Conservation (phyloP, 2,113 vertebrate species). For the Cnemophilus loriae region DNA sequence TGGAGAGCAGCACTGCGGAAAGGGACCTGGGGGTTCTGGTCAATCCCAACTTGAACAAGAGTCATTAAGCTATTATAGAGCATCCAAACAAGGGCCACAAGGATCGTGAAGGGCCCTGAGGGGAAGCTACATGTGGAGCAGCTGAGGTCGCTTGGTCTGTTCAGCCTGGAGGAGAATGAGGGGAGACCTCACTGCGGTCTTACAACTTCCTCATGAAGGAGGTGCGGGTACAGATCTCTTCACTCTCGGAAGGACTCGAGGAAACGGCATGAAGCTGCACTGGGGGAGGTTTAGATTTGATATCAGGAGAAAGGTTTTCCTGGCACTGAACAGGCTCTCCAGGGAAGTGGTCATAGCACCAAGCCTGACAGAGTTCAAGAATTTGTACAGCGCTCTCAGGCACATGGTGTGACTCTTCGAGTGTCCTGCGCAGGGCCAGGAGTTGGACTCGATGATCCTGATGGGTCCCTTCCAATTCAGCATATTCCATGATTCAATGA, state of each 20-base stretch:
- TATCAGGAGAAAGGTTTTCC: not conserved
- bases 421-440: not conserved
- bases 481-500: not conserved
- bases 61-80: too few species aligned
- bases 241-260: fast-evolving
- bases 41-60: not conserved
- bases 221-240: not conserved
- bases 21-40: not conserved
- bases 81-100: not conserved
- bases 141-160: not conserved
- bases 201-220: not conserved
- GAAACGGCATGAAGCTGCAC: fast-evolving
- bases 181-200: fast-evolving
- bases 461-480: not conserved
- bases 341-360: not conserved
- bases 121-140: not conserved
- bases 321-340: not conserved
- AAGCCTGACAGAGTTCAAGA: not conserved
- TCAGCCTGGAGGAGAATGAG: not conserved
- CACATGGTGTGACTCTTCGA: not conserved
- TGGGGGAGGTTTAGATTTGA: fast-evolving
- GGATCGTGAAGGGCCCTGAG: not conserved
- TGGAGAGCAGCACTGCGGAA: not conserved
- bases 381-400: not conserved
- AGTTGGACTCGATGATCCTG: not conserved